Evolutionary conservation across 2,888 invertebrate species (phyloP), one percentile per base, ranked within the genome.

Genomic region (Scaptomyza reducta): DNA sequence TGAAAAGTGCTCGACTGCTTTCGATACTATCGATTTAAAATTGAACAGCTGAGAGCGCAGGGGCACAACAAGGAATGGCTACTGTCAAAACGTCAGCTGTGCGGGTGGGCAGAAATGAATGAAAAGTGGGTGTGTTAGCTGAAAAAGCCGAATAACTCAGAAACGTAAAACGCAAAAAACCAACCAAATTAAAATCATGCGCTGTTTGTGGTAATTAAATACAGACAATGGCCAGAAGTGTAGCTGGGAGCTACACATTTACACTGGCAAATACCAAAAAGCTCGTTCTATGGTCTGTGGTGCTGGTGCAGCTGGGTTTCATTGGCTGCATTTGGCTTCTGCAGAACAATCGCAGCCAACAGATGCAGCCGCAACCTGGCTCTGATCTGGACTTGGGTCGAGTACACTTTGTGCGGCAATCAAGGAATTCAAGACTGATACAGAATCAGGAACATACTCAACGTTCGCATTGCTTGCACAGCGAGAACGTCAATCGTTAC

Each of bases 251-350:
- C 57, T 68, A 63, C 25, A 45, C 29, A 55, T 31, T 51, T 22
- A 49, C 49, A 40, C 77, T 79, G 61, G 68, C 76, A 35, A 77
- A 87, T 51, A 90, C 87, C 47, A 91, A 90, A 31, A 88, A 87
- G 77, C 72, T 90, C 50, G 74, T 91, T 35, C 75, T 91, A 41
- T 91, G 91, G 89, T 75, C 86, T 38, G 78, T 91, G 35, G 77
- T 91, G 25, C 59, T 91, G 14, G 74, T 91, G 16, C 91, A 91
- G 71, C 67, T 91, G 62, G 84, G 90, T 10, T 87, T 91, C 29
- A 90, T 91, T 61, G 80, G 84, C 42, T 89, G 89, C 68, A 88
- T 91, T 50, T 91, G 91, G 91, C 58, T 90, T 46, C 67, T 91
- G 29, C 91, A 91, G 58, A 76, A 79, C 64, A 83, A 72, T 66